These are phyloP conservation scores for Neosilurus mollespiculum DNA, from an alignment of 2,797 vertebrate genomes.

Conservation along the genomic window DNA sequence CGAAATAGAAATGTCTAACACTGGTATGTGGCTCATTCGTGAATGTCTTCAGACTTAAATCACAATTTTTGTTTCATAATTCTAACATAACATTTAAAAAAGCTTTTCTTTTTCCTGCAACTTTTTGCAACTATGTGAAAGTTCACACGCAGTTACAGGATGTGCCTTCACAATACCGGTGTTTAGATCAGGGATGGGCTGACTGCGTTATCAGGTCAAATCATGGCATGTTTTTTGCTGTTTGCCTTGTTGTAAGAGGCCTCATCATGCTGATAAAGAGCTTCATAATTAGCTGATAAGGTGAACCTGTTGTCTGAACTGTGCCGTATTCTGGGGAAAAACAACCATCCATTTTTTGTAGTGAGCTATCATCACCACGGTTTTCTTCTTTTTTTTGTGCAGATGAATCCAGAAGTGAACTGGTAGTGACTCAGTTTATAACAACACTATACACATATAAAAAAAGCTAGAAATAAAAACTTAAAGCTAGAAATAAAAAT, in stretches of 20 bases:
- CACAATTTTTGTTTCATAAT: not conserved
- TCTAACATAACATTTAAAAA: not conserved
- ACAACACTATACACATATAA: not conserved
- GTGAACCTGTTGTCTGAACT: conserved; percentile 2
- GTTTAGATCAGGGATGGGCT: conserved; percentile 21
- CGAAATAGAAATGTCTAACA: not conserved
- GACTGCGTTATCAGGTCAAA: not conserved
- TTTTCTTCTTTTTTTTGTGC: not conserved
- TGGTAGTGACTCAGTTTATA: conserved; percentile 1
- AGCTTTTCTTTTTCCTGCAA: not conserved
- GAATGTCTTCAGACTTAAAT: not conserved
- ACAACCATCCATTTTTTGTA: conserved; percentile 13
- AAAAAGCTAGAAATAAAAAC: not conserved
- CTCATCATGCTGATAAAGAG: conserved; percentile 18
- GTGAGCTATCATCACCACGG: not conserved
- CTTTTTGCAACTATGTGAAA: not conserved
- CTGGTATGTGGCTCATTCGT: not conserved
- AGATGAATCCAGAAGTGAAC: conserved; percentile 8
- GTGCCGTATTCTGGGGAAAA: not conserved
- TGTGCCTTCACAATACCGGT: conserved; percentile 14
- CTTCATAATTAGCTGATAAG: conserved; percentile 22
- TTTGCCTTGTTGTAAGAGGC: conserved; percentile 27
- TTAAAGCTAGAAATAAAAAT: not conserved
- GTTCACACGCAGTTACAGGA: not conserved
- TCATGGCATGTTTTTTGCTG: not conserved